phyloP scores from a whole-genome alignment of 2,797 vertebrate genomes.

The Cossypha heuglini region DNA sequence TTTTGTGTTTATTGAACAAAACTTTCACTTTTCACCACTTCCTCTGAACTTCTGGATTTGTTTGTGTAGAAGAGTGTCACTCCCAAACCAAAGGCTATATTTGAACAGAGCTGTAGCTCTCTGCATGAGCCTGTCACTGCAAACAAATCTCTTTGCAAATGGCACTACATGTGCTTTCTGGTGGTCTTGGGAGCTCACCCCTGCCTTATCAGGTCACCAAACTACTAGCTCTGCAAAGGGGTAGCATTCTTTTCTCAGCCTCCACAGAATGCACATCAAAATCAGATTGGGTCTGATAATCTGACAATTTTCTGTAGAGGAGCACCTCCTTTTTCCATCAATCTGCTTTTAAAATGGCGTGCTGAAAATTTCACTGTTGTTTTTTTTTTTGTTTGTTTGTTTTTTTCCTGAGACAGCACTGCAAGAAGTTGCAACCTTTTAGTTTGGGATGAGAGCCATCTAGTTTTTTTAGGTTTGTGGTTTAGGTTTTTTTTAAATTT shows the following conservation, averaged over 20 bases:
- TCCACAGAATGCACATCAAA: background rate
- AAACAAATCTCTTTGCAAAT: background rate
- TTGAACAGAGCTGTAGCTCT: background rate
- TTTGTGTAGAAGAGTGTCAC: background rate
- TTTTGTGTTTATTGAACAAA: background rate
- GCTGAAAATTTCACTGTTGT: background rate
- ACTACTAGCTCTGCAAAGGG: background rate
- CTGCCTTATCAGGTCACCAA: background rate
- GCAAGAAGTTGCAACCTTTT: background rate
- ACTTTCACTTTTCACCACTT: background rate
- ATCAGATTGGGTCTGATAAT: background rate
- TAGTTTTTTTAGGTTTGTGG: background rate
- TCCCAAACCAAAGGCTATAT: background rate
- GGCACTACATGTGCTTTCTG: background rate
- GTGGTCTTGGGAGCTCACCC: background rate
- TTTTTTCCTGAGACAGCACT: background rate
- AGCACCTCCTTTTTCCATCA: background rate
- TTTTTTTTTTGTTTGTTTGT: background rate
- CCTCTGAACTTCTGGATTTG: background rate
- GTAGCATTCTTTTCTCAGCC: background rate
- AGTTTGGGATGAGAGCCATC: background rate
- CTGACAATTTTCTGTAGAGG: background rate
- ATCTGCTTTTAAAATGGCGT: background rate
- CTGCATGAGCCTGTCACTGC: rapidly evolving
- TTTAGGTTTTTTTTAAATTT: background rate